phyloP scores from a whole-genome alignment of 1,140 invertebrate genomes.

The Campodea augens region DNA sequence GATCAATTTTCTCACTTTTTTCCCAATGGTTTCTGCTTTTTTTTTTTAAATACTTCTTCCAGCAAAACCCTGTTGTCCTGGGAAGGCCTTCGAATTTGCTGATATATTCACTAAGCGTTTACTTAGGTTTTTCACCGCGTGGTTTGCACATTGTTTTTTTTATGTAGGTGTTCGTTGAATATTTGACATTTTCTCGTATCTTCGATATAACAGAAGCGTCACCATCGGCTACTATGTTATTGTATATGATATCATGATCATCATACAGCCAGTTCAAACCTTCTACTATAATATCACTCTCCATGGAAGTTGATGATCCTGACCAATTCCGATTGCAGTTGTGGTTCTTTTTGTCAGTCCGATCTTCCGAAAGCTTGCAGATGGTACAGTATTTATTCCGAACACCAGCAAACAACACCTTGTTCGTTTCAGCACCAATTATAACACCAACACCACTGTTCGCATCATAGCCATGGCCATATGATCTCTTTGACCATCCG shows the following conservation, averaged over 20 bases:
- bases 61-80: neutral
- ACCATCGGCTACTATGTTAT: slow-evolving; percentile 3
- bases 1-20: neutral
- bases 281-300: slow-evolving; percentile 6
- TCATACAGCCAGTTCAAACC: slow-evolving; percentile 3
- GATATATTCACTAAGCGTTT: neutral
- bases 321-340: slow-evolving; percentile 8
- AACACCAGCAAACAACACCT: slow-evolving; percentile 7
- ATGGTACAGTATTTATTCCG: slow-evolving; percentile 5
- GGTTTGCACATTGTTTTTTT: neutral
- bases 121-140: neutral
- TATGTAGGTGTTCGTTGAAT: neutral
- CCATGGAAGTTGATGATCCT: slow-evolving; percentile 5
- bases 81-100: neutral
- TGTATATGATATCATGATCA: slow-evolving; percentile 4
- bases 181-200: neutral
- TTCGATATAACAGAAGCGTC: slow-evolving; percentile 1
- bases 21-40: neutral
- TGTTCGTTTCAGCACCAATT: slow-evolving; percentile 6
- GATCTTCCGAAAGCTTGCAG: neutral
- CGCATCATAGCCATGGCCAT: slow-evolving; percentile 8
- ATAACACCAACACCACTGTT: slow-evolving; percentile 8
- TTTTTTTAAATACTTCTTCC: neutral
- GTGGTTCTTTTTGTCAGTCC: neutral
- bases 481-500: slow-evolving; percentile 7